Percentiles rank a stretch among this genome's conserved stretches.
These are phyloP conservation scores for Megalurothrips usitatus DNA, from an alignment of 2,888 invertebrate species.

Conservation along the genomic window DNA sequence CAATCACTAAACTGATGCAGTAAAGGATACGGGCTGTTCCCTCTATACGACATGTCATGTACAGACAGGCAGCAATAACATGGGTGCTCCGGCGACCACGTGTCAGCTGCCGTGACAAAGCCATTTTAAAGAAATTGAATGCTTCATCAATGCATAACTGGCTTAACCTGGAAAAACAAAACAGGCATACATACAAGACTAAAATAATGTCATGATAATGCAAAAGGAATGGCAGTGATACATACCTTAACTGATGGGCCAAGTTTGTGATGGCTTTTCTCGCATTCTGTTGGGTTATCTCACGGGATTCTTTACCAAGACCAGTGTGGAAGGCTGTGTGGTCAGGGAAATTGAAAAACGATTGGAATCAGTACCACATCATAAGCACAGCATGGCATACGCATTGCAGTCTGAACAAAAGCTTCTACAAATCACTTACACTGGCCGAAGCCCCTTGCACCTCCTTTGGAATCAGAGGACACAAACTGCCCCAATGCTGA, in stretches of 20 bases:
- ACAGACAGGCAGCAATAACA: conserved; percentile 95
- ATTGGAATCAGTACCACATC: not conserved
- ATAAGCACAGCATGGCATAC: not conserved
- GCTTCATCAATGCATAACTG: conserved; percentile 91
- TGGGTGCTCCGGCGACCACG: conserved; percentile 85
- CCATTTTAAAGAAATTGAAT: conserved; percentile 91
- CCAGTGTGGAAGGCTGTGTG: conserved; percentile 69
- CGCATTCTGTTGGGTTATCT: conserved; percentile 85
- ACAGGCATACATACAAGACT: not conserved
- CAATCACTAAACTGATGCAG: too few relatives aligned
- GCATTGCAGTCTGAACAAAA: too few relatives aligned
- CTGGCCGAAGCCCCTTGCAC: conserved; percentile 73
- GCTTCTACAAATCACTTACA: conserved; percentile 47
- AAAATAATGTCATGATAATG: not conserved
- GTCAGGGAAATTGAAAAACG: conserved; percentile 12
- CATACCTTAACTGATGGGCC: conserved; percentile 71
- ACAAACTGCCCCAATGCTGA: conserved; percentile 92
- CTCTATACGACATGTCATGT: conserved; percentile 93
- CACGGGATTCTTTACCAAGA: conserved; percentile 82
- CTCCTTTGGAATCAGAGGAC: conserved; percentile 80
- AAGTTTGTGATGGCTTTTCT: conserved; percentile 77
- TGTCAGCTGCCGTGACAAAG: conserved; percentile 74
- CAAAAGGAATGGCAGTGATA: not conserved
- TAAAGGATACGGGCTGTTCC: conserved; percentile 83
- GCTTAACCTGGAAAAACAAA: conserved; percentile 53